Conservation (phyloP, 35 echinoderm and acorn worm genomes). For the Ophioderma brevispina region DNA sequence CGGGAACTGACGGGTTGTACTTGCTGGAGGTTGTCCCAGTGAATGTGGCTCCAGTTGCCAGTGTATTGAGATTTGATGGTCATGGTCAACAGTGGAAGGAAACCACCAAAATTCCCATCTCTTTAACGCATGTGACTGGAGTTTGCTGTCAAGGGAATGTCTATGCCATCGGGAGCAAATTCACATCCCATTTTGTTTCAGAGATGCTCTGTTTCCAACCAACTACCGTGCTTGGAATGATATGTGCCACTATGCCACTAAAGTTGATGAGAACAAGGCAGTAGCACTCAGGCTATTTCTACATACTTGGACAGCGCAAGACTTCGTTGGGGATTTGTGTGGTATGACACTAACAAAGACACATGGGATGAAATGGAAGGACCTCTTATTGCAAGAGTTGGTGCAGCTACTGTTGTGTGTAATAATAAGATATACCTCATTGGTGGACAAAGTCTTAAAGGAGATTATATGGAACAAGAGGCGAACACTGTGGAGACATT, state of each 20-base stretch:
- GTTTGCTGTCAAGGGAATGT: conserved; percentile 8
- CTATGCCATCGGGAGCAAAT: conserved; percentile 10
- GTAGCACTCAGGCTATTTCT: conserved; percentile 5
- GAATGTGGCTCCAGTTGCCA: neutral
- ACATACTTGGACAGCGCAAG: conserved; percentile 14
- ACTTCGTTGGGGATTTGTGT: conserved; percentile 12
- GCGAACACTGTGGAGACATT: conserved; percentile 18
- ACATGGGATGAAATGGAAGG: conserved; percentile 1
- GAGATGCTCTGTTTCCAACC: conserved; percentile 23
- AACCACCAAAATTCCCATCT: neutral
- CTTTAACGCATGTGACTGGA: neutral
- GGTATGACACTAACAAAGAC: neutral
- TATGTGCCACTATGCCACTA: neutral
- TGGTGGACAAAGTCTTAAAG: neutral
- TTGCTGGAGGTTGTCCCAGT: neutral
- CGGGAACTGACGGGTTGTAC: neutral
- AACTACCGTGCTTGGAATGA: neutral
- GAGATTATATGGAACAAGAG: conserved; percentile 2
- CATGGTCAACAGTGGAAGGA: conserved; percentile 19
- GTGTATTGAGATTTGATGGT: neutral
- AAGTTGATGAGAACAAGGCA: neutral
- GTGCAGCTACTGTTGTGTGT: neutral
- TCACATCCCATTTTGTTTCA: neutral
- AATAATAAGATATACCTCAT: conserved; percentile 34
- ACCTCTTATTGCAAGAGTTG: conserved; percentile 10